These are phyloP conservation scores for Anorthoa munda DNA, from an alignment of 2,888 invertebrate genomes.

Conservation along the genomic window DNA sequence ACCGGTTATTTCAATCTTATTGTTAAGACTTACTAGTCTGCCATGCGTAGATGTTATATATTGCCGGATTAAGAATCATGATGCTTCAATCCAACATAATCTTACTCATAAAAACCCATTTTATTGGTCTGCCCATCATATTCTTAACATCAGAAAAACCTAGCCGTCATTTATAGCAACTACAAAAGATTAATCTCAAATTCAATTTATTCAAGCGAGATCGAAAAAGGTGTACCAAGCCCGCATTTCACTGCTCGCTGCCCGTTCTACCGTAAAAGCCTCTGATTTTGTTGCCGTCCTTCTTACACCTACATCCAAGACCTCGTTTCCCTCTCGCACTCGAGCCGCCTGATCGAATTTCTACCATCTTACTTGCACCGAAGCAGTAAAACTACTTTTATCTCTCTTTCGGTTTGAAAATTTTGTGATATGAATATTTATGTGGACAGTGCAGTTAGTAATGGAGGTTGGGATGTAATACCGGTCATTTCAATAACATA, in stretches of 20 bases:
- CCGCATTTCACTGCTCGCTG: conserved; percentile 89
- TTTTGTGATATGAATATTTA: conserved; percentile 89
- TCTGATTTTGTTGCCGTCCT: conserved; percentile 84
- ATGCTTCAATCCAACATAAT: conserved; percentile 56
- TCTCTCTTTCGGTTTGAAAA: conserved; percentile 86
- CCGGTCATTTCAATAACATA: conserved; percentile 84
- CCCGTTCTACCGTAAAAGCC: conserved; percentile 91
- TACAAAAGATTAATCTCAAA: conserved; percentile 89
- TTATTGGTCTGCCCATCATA: conserved; percentile 68
- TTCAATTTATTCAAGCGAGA: conserved; percentile 90
- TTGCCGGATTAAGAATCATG: conserved; percentile 53
- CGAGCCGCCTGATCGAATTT: conserved; percentile 88
- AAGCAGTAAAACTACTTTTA: conserved; percentile 89
- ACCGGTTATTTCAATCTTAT: conserved; percentile 43
- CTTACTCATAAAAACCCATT: conserved; percentile 62
- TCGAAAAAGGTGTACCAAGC: conserved; percentile 87
- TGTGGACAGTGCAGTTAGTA: conserved; percentile 86
- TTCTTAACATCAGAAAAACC: conserved; percentile 73
- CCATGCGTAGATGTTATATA: conserved; percentile 28
- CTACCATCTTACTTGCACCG: conserved; percentile 89
- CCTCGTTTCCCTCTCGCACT: conserved; percentile 77
- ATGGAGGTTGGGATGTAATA: conserved; percentile 83
- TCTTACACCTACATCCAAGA: conserved; percentile 69
- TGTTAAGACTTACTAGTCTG: conserved; percentile 37
- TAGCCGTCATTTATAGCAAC: conserved; percentile 80